These are phyloP conservation scores for Globia sparganii DNA, from an alignment of 2,888 invertebrate genomes.

Conservation along the genomic window DNA sequence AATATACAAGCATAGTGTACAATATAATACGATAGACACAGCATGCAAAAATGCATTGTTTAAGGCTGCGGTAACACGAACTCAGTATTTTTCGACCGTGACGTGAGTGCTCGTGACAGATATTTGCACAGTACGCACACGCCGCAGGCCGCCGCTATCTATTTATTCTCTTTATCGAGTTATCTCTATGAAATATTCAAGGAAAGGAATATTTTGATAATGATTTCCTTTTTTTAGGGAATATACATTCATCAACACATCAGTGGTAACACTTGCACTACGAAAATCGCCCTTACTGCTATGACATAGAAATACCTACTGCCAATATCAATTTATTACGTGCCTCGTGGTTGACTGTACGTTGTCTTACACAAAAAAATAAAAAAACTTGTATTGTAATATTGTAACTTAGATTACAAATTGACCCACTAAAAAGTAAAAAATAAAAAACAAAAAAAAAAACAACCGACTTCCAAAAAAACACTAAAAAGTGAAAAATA, in stretches of 20 bases:
- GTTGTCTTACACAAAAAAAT: conserved; percentile 16
- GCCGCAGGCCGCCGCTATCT: conserved; percentile 53
- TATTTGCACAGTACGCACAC: conserved; percentile 45
- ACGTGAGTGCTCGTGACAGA: conserved; percentile 35
- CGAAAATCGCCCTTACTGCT: neutral
- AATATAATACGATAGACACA: no score
- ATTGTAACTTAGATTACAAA: no score
- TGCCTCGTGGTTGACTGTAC: neutral
- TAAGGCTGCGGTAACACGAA: conserved; percentile 18
- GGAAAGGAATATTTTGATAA: conserved; percentile 58
- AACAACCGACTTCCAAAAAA: no score
- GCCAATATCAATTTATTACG: neutral
- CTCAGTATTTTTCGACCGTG: conserved; percentile 39
- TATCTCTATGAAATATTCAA: conserved; percentile 55
- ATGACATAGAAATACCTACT: neutral
- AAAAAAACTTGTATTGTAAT: no score
- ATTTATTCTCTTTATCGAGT: conserved; percentile 54
- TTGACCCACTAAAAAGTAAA: no score
- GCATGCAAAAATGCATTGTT: no score
- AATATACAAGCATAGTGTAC: no score
- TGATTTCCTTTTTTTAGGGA: conserved; percentile 37
- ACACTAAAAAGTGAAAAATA: no score
- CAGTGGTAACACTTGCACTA: neutral
- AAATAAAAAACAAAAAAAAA: no score
- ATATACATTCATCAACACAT: neutral